Conservation (phyloP, 2,797 vertebrate genomes). For the Malacoctenus gilli region DNA sequence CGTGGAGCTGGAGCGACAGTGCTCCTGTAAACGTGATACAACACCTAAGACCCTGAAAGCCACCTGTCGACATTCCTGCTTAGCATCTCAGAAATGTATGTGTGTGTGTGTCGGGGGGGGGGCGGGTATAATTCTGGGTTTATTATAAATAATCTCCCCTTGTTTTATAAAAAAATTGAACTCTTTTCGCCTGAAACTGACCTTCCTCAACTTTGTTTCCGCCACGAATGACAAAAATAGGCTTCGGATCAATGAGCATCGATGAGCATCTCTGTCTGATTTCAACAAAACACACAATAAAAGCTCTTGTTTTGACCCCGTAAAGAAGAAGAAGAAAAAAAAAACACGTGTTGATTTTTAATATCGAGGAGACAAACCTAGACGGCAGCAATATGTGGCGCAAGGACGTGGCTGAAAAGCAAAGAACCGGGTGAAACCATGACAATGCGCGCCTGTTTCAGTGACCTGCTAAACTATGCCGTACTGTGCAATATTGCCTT, state of each 20-base stretch:
- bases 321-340: conserved; percentile 4
- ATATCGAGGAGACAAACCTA: conserved; percentile 19
- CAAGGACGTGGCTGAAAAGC: conserved; percentile 23
- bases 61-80: too few relatives aligned
- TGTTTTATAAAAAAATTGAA: conserved; percentile 1
- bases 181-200: not conserved
- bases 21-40: too few relatives aligned
- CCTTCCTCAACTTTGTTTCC: conserved; percentile 32
- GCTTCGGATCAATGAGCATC: conserved; percentile 22
- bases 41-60: too few relatives aligned
- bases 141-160: not conserved
- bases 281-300: conserved; percentile 23
- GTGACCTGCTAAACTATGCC: conserved; percentile 48
- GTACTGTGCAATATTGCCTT: conserved; percentile 71
- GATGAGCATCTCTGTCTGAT: conserved; percentile 36
- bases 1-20: too few relatives aligned
- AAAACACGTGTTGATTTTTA: conserved; percentile 18
- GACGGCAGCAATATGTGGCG: conserved; percentile 33
- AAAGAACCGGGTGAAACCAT: conserved; percentile 35
- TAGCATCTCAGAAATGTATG: too few relatives aligned
- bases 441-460: conserved; percentile 36
- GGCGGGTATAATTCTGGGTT: not conserved
- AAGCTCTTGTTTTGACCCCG: conserved; percentile 19
- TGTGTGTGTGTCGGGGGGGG: too few relatives aligned
- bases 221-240: conserved; percentile 17